Conservation (phyloP, 2,888 invertebrate genomes). For the Sepioteuthis lessoniana region DNA sequence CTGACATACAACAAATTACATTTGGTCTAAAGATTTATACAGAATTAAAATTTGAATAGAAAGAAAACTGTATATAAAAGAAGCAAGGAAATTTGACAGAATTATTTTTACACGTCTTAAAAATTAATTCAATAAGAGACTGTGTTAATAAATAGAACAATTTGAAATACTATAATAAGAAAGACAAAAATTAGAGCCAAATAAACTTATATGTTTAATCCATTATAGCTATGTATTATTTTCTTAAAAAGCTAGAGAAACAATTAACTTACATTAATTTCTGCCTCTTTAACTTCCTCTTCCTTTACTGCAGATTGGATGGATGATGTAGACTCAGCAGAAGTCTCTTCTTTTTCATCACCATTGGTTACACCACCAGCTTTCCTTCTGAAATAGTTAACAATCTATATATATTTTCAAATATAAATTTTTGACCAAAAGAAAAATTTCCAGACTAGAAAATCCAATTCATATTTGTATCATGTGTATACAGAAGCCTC, state of each 20-base stretch:
- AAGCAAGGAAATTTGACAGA: no score
- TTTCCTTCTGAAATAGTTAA: neutral
- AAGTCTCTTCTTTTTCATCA: conserved; percentile 42
- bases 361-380: conserved; percentile 41
- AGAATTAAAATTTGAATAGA: no score
- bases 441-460: no score
- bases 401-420: neutral
- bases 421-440: neutral
- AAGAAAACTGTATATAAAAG: no score
- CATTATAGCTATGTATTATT: neutral
- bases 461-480: no score
- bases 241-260: neutral
- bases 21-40: no score
- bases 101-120: no score
- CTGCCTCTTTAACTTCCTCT: conserved; percentile 34
- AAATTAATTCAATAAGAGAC: no score
- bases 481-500: no score
- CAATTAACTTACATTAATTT: conserved; percentile 34
- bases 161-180: no score
- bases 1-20: no score
- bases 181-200: neutral
- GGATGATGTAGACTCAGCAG: conserved; percentile 43
- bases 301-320: conserved; percentile 40
- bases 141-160: no score
- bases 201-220: neutral